Evolutionary conservation across 2,888 invertebrate genomes (phyloP), one percentile per base, ranked within the genome.

Genomic region (Silvanus unidentatus): DNA sequence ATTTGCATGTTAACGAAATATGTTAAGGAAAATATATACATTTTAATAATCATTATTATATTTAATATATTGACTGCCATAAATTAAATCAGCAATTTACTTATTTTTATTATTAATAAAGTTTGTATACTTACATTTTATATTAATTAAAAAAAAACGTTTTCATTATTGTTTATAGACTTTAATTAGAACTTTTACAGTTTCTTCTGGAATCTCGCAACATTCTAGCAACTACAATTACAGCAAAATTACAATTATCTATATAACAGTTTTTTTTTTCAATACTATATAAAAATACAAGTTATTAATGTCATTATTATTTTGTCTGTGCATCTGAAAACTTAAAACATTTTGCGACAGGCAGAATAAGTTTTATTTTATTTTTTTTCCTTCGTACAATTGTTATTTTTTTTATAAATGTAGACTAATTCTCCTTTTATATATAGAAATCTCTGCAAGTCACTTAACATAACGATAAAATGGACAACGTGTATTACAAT

Each of bases 171-270:
- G 10, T 15, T 37, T 37, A 37, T 37, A 16, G 3, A 15, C 13
- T 9, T 37, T 37, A 37, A 13, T 15, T 9, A 37, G 3, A 15
- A 52, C 55, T 53, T 54, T 58, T 60, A 54, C 55, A 57, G 57
- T 60, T 57, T 57, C 53, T 51, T 54, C 51, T 53, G 55, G 53
- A 52, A 64, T 63, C 70, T 72, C 74, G 72, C 74, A 74, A 73
- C 73, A 74, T 74, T 69, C 73, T 74, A 73, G 71, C 72, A 73
- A 73, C 72, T 69, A 66, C 68, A 68, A 65, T 66, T 68, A 70
- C 67, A 66, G 67, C 68, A 60, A 65, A 51, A 57, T 57, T 6
- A 35, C 16, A 42, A 5, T 14, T 43, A 36, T n/a, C n/a, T n/a
- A n/a, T n/a, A n/a, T 36, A 28, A 30, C n/a, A 16, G 30, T 34